A percentile compares a stretch with the other conserved stretches of the same genome.
Evolutionary conservation across 2,113 vertebrate genomes (phyloP).

Genomic region (Paedocypris sp.): DNA sequence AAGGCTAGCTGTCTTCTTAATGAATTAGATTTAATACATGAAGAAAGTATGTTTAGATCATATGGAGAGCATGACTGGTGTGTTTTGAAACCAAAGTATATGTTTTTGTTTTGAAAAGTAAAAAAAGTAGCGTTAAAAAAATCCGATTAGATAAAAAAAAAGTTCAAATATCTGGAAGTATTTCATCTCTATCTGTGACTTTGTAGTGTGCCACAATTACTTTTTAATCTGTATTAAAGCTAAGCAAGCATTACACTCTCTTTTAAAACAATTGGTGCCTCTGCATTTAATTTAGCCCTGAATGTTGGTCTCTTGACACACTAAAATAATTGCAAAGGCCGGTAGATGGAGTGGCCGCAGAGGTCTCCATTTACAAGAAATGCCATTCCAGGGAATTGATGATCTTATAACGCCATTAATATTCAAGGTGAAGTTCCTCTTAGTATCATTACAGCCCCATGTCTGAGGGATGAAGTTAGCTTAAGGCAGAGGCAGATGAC

Average conservation of each 20-base stretch:
- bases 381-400: slow-evolving; percentile 25
- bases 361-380: slow-evolving; percentile 13
- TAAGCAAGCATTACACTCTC: background rate
- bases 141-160: background rate
- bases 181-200: background rate
- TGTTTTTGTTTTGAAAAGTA: too few relatives aligned
- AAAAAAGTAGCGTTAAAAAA: too few relatives aligned
- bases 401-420: slow-evolving; percentile 28
- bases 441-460: too few relatives aligned
- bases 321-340: slow-evolving; percentile 30
- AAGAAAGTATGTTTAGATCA: too few relatives aligned
- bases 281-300: slow-evolving; percentile 21
- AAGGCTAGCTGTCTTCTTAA: too few relatives aligned
- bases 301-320: slow-evolving; percentile 26
- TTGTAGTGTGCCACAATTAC: too few relatives aligned
- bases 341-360: slow-evolving; percentile 13
- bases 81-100: too few relatives aligned
- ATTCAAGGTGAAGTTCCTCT: slow-evolving; percentile 39
- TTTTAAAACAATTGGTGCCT: slow-evolving; percentile 17
- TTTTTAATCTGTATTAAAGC: too few relatives aligned
- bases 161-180: background rate
- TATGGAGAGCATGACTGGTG: too few relatives aligned
- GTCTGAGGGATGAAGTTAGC: too few relatives aligned
- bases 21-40: too few relatives aligned
- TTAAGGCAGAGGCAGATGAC: too few relatives aligned